These are phyloP conservation scores for Ramphastos sulfuratus DNA, from an alignment of 2,113 vertebrate genomes.

Conservation along the genomic window DNA sequence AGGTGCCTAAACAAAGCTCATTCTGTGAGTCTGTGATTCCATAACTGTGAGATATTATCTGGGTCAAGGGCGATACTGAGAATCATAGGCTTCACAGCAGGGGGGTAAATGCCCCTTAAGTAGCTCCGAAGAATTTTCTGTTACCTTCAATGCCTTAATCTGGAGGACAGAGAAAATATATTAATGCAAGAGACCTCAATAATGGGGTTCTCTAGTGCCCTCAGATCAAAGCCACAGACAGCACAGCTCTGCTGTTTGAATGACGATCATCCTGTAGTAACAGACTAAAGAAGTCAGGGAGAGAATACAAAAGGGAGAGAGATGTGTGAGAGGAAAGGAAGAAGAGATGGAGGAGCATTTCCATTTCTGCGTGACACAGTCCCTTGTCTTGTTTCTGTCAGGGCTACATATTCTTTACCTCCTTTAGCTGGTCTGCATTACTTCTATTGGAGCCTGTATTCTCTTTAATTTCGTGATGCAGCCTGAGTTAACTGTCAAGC, in stretches of 20 bases:
- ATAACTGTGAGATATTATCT: neutral
- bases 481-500: neutral
- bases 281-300: neutral
- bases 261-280: neutral
- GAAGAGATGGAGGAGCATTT: fast-evolving
- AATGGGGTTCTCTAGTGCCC: neutral
- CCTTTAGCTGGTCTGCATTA: neutral
- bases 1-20: neutral
- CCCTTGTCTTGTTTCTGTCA: neutral
- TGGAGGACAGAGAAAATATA: neutral
- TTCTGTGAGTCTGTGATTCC: too few species aligned
- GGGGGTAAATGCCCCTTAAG: neutral
- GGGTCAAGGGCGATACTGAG: neutral
- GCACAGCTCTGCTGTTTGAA: neutral
- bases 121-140: neutral
- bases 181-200: neutral
- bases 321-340: neutral
- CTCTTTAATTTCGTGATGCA: neutral
- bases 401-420: neutral
- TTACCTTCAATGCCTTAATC: neutral
- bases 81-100: too few species aligned
- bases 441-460: neutral
- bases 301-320: neutral
- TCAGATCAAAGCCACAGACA: neutral
- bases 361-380: neutral